Conservation (phyloP, 2,797 vertebrate species). For the Basileuterus tristriatus region DNA sequence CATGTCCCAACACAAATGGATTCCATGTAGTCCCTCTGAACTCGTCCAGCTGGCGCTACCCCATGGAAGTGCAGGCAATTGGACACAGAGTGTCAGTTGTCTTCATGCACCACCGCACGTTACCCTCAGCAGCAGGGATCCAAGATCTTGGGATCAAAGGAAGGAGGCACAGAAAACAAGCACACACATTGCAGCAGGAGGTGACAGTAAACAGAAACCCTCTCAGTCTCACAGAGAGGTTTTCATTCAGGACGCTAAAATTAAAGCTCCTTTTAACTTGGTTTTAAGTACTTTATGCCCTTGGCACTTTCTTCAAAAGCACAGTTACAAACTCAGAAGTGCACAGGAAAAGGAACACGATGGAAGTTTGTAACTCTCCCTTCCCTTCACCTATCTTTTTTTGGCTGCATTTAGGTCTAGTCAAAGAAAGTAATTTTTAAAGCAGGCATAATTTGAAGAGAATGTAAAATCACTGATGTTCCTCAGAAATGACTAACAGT, state of each 20-base stretch:
- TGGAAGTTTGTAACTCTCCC: neutral
- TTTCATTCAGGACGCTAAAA: slow-evolving; percentile 45
- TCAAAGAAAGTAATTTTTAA: neutral
- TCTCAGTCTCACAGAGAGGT: slow-evolving; percentile 15
- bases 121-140: neutral
- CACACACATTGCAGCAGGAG: slow-evolving; percentile 35
- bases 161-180: slow-evolving; percentile 20
- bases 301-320: slow-evolving; percentile 54
- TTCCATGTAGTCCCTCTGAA: neutral
- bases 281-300: slow-evolving; percentile 23
- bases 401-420: neutral
- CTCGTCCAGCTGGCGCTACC: neutral
- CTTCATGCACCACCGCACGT: slow-evolving; percentile 6
- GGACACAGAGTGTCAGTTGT: neutral
- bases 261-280: slow-evolving; percentile 48
- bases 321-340: neutral
- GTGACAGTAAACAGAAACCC: slow-evolving; percentile 51
- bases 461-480: neutral
- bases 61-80: neutral
- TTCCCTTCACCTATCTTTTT: neutral
- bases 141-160: slow-evolving; percentile 46
- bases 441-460: neutral
- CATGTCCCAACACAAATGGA: neutral
- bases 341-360: slow-evolving; percentile 10
- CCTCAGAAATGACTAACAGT: neutral